Conservation (phyloP, 2,888 invertebrate species). For the Lepidochrysops patricia region DNA sequence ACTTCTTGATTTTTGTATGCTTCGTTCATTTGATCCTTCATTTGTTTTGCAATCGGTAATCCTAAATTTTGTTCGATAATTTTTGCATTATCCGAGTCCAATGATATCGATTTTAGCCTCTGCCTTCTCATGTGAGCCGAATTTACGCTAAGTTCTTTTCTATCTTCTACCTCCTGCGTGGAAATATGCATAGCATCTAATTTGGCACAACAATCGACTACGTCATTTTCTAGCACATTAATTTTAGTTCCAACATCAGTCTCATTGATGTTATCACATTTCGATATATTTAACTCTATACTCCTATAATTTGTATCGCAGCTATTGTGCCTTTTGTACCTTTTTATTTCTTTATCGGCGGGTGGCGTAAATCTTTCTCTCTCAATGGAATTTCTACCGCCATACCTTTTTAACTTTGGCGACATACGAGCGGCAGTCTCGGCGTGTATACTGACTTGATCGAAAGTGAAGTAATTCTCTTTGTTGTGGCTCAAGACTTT, state of each 20-base stretch:
- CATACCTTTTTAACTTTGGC: slow-evolving; percentile 52
- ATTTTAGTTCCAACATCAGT: slow-evolving; percentile 25
- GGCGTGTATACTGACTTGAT: slow-evolving; percentile 37
- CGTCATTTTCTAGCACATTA: slow-evolving; percentile 39
- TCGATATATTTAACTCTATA: slow-evolving; percentile 47
- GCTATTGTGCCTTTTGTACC: slow-evolving; percentile 59
- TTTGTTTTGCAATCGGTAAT: slow-evolving; percentile 68
- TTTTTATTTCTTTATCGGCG: slow-evolving; percentile 54
- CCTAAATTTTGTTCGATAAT: slow-evolving; percentile 74
- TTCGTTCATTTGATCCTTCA: slow-evolving; percentile 69
- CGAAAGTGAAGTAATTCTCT: slow-evolving; percentile 66
- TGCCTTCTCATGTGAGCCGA: slow-evolving; percentile 63
- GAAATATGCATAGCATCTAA: slow-evolving; percentile 47
- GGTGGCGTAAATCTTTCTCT: slow-evolving; percentile 59
- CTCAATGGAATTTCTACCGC: slow-evolving; percentile 61
- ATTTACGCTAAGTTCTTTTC: slow-evolving; percentile 41
- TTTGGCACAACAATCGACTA: slow-evolving; percentile 61
- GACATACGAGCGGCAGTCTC: slow-evolving; percentile 39
- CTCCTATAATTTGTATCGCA: slow-evolving; percentile 62
- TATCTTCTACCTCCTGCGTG: slow-evolving; percentile 36
- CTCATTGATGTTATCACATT: slow-evolving; percentile 46
- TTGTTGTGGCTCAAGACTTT: slow-evolving; percentile 57
- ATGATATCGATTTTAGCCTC: slow-evolving; percentile 70
- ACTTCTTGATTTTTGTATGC: slow-evolving; percentile 58
- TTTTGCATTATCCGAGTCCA: slow-evolving; percentile 73